Conservation (phyloP, 2,888 invertebrate genomes). For the Muschampia plurimacula region DNA sequence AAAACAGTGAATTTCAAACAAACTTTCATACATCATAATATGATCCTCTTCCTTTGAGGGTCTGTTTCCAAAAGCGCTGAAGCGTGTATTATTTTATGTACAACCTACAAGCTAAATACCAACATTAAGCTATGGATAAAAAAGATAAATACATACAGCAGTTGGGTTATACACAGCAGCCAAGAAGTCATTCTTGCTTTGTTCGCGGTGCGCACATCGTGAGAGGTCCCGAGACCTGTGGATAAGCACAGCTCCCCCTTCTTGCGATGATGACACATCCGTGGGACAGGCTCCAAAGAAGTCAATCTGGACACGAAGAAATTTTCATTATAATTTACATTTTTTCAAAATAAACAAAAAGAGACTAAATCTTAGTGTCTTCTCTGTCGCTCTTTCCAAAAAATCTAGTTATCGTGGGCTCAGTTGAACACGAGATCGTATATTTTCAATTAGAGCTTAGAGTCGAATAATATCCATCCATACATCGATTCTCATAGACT, state of each 20-base stretch:
- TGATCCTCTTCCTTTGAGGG: no score
- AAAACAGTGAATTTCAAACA: no score
- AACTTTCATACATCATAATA: no score
- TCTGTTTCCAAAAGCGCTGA: no score
- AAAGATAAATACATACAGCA: conserved; percentile 75
- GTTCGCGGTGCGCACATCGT: conserved; percentile 90
- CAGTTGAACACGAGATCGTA: no score
- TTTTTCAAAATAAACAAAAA: not conserved
- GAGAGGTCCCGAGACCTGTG: conserved; percentile 90
- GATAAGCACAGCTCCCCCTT: conserved; percentile 83
- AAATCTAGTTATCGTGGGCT: no score
- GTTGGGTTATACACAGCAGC: conserved; percentile 79
- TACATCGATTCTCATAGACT: no score
- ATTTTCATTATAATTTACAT: not conserved
- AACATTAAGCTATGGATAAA: not conserved
- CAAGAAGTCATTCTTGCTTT: conserved; percentile 86
- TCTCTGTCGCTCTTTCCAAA: no score
- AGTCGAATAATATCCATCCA: no score
- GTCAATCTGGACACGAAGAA: conserved; percentile 84
- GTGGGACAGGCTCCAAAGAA: conserved; percentile 95
- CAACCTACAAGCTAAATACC: not conserved
- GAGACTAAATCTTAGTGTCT: not conserved
- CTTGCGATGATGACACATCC: conserved; percentile 85
- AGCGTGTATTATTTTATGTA: no score
- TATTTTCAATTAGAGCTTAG: no score